phyloP scores from a whole-genome alignment of 2,888 invertebrate species.

The Biston stratarius region DNA sequence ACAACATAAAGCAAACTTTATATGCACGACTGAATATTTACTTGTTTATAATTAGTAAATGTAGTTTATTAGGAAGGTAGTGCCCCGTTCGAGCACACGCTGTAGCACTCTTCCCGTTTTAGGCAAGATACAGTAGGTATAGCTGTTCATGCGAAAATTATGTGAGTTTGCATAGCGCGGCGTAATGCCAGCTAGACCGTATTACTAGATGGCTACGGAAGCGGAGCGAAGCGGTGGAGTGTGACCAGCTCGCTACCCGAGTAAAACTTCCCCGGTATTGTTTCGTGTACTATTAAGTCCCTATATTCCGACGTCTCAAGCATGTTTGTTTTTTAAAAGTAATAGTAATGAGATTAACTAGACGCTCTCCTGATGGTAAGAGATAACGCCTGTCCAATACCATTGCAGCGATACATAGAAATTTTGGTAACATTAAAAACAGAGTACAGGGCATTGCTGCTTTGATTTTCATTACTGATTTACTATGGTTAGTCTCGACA shows the following conservation, averaged over 20 bases:
- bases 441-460: no score
- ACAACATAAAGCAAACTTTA: conserved; percentile 1
- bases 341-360: no score
- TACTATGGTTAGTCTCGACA: no score
- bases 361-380: no score
- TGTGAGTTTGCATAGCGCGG: conserved; percentile 55
- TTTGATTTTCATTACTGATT: no score
- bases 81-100: conserved; percentile 12
- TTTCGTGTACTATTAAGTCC: conserved; percentile 59
- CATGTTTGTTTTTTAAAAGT: no score
- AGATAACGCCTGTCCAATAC: no score
- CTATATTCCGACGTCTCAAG: no score
- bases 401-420: no score
- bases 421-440: no score
- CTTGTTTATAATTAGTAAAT: conserved; percentile 14
- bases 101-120: conserved; percentile 50
- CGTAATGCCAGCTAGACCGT: conserved; percentile 46
- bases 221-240: conserved; percentile 43
- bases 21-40: neutral
- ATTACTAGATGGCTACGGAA: conserved; percentile 54
- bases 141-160: conserved; percentile 54
- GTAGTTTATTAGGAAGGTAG: conserved; percentile 17
- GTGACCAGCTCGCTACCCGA: conserved; percentile 46
- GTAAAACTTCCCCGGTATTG: conserved; percentile 70
- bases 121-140: conserved; percentile 46